Base-by-base conservation (phyloP, 2,888 invertebrate species). In the Hecatera dysodea region DNA sequence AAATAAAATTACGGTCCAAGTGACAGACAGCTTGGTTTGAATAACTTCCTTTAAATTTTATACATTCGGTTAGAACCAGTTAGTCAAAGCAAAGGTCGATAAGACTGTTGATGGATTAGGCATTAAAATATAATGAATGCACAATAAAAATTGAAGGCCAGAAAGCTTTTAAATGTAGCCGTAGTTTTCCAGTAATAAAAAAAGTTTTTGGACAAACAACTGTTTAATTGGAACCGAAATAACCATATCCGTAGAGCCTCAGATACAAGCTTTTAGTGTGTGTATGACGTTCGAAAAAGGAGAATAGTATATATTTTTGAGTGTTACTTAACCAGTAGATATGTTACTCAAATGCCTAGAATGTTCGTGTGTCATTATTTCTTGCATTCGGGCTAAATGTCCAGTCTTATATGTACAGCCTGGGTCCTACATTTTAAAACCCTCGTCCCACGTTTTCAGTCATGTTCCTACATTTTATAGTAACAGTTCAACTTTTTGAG, bases 91-190 rank as follows among this genome's bases (percentile, higher is more conserved):
- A 62, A 75, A 75, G 67, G 62, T 67, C 39, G 22, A 62, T 46
- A 42, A 36, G 42, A n/a, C 53, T 48, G 46, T 59, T 75, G 59
- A 68, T 59, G 42, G n/a, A 59, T 53, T 63, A 53, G 48, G 24
- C 17, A 24, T 22, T 33, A 24, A 52, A 53, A 42, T 62, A 74
- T 62, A 74, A 75, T 53, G 24, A 74, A 62, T 63, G 19, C 48
- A 55, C 19, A 42, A 48, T 60, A 50, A 69, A 75, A n/a, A 63
- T 50, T 44, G 53, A 69, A 75, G 75, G 69, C 8, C 42, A 63
- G 11, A 72, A 55, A 29, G 12, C 44, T 17, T 29, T 46, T 62
- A 50, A 52, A 57, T 46, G 11, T 57, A 42, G 22, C 19, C 19
- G 67, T 33, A 57, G 46, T 46, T 67, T 50, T 50, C 56, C 29